Evolutionary conservation across 2,888 invertebrate species (phyloP).

Genomic region (Temnothorax unifasciatus): DNA sequence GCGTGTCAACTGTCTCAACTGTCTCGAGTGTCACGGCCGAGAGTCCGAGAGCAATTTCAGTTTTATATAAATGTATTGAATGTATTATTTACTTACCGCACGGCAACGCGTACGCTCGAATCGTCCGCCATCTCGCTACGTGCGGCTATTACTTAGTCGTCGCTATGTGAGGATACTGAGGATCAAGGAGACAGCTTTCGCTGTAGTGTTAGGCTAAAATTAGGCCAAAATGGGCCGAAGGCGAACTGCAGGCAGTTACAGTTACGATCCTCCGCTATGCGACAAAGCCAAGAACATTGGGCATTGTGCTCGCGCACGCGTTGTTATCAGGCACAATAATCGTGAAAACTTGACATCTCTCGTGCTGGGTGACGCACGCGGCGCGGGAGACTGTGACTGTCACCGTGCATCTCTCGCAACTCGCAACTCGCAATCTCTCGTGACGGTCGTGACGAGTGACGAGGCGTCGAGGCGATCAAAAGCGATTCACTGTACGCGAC

Average conservation of each 20-base stretch:
- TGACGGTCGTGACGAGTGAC: conserved; percentile 34
- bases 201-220: conserved; percentile 46
- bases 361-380: conserved; percentile 56
- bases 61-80: neutral
- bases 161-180: neutral
- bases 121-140: conserved; percentile 84
- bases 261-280: conserved; percentile 46
- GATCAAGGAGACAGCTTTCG: conserved; percentile 53
- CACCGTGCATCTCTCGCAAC: neutral
- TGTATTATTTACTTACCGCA: conserved; percentile 80
- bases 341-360: conserved; percentile 68
- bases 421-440: conserved; percentile 51
- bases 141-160: conserved; percentile 61
- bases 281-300: conserved; percentile 30
- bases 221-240: conserved; percentile 54
- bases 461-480: too few relatives aligned
- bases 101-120: conserved; percentile 85
- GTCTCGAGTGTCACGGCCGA: too few relatives aligned
- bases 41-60: too few relatives aligned
- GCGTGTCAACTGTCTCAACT: too few relatives aligned
- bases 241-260: conserved; percentile 50
- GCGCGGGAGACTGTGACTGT: neutral
- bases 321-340: conserved; percentile 64
- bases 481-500: too few relatives aligned
- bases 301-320: conserved; percentile 67